Evolutionary conservation across 1,140 invertebrate genomes (phyloP).

Genomic region (Aphelinus certus): DNA sequence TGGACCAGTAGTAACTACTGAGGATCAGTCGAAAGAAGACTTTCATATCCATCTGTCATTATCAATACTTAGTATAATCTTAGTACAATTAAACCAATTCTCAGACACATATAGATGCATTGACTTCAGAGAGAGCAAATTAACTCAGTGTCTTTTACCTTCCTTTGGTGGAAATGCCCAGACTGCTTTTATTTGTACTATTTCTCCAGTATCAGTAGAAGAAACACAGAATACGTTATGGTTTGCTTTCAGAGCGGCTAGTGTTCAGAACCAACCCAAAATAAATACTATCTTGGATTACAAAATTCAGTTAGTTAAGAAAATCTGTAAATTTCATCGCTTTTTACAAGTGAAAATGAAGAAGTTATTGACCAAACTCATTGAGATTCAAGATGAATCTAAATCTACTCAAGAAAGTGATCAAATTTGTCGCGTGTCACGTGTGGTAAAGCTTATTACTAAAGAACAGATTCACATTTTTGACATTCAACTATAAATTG

Average conservation of each 20-base stretch:
- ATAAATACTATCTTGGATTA: constrained; percentile 68
- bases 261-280: constrained; percentile 71
- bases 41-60: constrained; percentile 77
- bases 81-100: constrained; percentile 48
- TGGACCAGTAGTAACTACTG: constrained; percentile 78
- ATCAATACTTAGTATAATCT: constrained; percentile 47
- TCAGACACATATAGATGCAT: constrained; percentile 63
- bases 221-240: constrained; percentile 75
- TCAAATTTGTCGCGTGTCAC: neutral
- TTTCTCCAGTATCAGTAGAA: constrained; percentile 74
- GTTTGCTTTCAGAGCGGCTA: constrained; percentile 71
- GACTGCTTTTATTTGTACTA: constrained; percentile 80
- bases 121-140: constrained; percentile 80
- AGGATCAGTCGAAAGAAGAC: constrained; percentile 77
- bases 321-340: constrained; percentile 14
- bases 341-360: constrained; percentile 16
- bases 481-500: neutral
- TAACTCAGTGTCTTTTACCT: constrained; percentile 80
- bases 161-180: constrained; percentile 84
- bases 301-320: constrained; percentile 11
- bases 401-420: no score
- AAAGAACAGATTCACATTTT: no score
- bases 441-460: neutral
- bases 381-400: no score
- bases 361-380: neutral